Evolutionary conservation across 2,113 vertebrate genomes (phyloP), one percentile per base, ranked within the genome.

Genomic region (Microcebus jonahi): DNA sequence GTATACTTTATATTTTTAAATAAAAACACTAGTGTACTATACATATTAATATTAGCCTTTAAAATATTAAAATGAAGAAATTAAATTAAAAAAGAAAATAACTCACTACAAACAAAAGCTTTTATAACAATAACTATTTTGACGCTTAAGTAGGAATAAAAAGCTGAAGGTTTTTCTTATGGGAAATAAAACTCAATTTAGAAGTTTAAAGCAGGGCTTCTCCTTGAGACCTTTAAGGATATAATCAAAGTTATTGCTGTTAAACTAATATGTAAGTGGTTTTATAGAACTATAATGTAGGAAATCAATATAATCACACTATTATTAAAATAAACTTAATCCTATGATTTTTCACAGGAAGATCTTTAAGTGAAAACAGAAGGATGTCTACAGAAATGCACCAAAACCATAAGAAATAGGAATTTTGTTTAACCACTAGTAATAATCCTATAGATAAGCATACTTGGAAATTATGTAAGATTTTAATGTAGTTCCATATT

Each of bases 111-210:
- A 84, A 68, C 70, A 89, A 86, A 65, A 76, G 59, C 18, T 82
- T 96, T 97, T 95, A 75, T 73, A 92, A 70, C 91, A 27, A 85
- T 76, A 17, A 75, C 79, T 86, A 97, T 91, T 97, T 90, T 90
- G 83, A 94, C 29, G 88, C 36, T 59, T 91, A 83, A 88, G 31
- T 82, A 50, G 31, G 12, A 92, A 75, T 71, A 65, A 95, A 90
- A 50, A 95, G 6, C 18, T 77, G 6, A 61, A 71, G 34, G 83
- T 65, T 90, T 77, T 17, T 90, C 50, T 86, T 55, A 83, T 48
- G 11, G 15, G 25, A 50, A 10, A 65, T 87, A 83, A 93, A 95
- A 48, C 53, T 97, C 71, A 75, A 95, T 70, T 85, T 87, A 87
- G 96, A 92, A 79, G 13, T 36, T 85, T 87, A 95, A 55, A 88